A percentile compares a stretch with the other conserved stretches of the same genome.
These are phyloP conservation scores for Metopolophium dirhodum DNA, from an alignment of 1,140 invertebrate species.

Conservation along the genomic window DNA sequence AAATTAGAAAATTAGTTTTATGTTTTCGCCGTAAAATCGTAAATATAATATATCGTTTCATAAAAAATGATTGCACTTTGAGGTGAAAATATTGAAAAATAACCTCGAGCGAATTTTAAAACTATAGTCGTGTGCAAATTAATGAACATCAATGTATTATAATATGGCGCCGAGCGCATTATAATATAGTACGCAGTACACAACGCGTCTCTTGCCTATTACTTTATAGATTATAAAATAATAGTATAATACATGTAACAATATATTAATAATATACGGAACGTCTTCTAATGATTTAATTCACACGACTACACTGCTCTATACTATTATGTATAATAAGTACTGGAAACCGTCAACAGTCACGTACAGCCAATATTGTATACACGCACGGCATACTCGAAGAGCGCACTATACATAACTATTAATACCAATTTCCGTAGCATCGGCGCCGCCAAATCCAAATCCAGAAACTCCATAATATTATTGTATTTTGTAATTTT, in stretches of 20 bases:
- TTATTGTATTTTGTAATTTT: not conserved
- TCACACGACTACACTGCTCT: not conserved
- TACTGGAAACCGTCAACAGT: not conserved
- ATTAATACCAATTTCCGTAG: not conserved
- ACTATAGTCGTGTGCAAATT: not conserved
- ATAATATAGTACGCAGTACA: too few relatives aligned
- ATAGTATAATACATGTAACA: not conserved
- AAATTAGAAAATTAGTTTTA: too few relatives aligned
- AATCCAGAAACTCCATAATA: not conserved
- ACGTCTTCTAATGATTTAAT: not conserved
- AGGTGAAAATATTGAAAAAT: not conserved
- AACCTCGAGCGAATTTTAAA: not conserved
- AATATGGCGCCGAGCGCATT: not conserved
- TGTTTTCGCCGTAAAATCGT: too few relatives aligned
- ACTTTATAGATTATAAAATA: not conserved
- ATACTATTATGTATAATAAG: not conserved
- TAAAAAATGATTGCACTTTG: too few relatives aligned
- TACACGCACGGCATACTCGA: not conserved
- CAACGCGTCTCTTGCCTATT: too few relatives aligned
- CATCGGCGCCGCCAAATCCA: not conserved
- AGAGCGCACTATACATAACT: not conserved
- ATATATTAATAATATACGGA: not conserved
- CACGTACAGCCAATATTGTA: not conserved
- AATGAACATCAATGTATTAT: not conserved
- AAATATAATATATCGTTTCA: too few relatives aligned